phyloP scores from a whole-genome alignment of 1,140 invertebrate species.

The Liolophura sinensis region DNA sequence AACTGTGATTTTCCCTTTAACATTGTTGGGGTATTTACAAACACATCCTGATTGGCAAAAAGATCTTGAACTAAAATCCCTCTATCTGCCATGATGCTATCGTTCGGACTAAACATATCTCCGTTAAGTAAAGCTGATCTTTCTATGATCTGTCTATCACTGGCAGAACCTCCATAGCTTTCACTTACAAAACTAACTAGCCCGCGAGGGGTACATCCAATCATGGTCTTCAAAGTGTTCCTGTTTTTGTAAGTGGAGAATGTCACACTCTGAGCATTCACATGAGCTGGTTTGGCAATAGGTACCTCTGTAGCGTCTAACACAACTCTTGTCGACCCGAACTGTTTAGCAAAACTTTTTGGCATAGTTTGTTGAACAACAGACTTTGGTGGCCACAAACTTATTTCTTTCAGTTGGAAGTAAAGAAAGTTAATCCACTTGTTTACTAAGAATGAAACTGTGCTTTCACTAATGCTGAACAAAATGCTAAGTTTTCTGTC shows the following conservation, averaged over 20 bases:
- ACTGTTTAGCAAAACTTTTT: slow-evolving; percentile 12
- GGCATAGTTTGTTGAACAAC: slow-evolving; percentile 3
- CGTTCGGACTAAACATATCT: slow-evolving; percentile 14
- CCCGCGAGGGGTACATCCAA: slow-evolving; percentile 17
- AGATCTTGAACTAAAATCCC: slow-evolving; percentile 28
- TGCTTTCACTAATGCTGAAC: slow-evolving; percentile 11
- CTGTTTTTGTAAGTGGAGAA: slow-evolving; percentile 29
- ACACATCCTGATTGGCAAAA: slow-evolving; percentile 21
- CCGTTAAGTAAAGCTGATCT: slow-evolving; percentile 9
- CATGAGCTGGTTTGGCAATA: too few relatives aligned
- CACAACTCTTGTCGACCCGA: slow-evolving; percentile 20
- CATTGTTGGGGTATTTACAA: slow-evolving; percentile 21
- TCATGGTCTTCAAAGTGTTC: slow-evolving; percentile 25
- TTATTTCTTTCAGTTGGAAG: slow-evolving; percentile 11
- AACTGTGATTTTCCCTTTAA: slow-evolving; percentile 21
- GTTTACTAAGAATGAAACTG: slow-evolving; percentile 10
- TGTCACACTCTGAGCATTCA: slow-evolving; percentile 14
- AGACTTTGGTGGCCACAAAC: too few relatives aligned
- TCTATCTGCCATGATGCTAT: slow-evolving; percentile 27
- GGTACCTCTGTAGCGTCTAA: slow-evolving; percentile 26
- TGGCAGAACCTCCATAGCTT: slow-evolving; percentile 12
- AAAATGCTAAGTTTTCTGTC: slow-evolving; percentile 9
- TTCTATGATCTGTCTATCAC: slow-evolving; percentile 24
- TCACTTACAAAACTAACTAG: slow-evolving; percentile 16
- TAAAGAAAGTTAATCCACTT: slow-evolving; percentile 21